These are phyloP conservation scores for Busseola fusca DNA, from an alignment of 2,888 invertebrate genomes.

Conservation along the genomic window DNA sequence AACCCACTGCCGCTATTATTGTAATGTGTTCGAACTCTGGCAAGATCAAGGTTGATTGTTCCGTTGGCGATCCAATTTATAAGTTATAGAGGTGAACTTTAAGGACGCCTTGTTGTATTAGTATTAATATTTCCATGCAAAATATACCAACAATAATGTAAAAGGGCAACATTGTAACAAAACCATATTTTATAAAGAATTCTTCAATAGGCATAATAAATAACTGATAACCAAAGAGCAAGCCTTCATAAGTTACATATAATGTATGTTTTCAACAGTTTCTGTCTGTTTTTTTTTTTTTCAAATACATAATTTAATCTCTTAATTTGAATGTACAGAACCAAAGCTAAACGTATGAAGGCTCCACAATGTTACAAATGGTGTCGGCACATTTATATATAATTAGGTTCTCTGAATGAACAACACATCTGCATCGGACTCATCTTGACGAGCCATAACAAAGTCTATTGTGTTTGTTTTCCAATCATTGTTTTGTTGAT, in stretches of 20 bases:
- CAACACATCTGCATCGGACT: conserved; percentile 62
- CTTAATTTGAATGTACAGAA: conserved; percentile 25
- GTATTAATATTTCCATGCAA: not conserved
- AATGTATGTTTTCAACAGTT: conserved; percentile 10
- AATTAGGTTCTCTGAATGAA: conserved; percentile 63
- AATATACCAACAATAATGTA: not conserved
- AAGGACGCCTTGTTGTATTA: not conserved
- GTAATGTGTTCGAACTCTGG: conserved; percentile 65
- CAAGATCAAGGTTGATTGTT: conserved; percentile 75
- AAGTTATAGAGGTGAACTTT: not conserved
- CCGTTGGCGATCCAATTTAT: conserved; percentile 18
- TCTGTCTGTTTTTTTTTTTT: conserved; percentile 15
- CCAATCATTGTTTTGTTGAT: conserved; percentile 67
- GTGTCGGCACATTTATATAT: conserved; percentile 56
- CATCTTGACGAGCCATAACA: conserved; percentile 65
- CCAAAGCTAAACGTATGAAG: conserved; percentile 43
- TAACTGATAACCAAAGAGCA: conserved; percentile 27
- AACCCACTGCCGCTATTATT: conserved; percentile 70
- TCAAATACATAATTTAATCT: conserved; percentile 6
- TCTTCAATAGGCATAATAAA: conserved; percentile 21
- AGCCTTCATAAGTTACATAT: conserved; percentile 14
- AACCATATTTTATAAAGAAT: conserved; percentile 22
- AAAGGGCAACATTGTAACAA: conserved; percentile 7
- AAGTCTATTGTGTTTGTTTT: conserved; percentile 70
- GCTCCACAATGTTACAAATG: conserved; percentile 44